These are phyloP conservation scores for Agelas oroides DNA, from an alignment of 37 sponge, comb jelly and placozoan genomes.

Conservation along the genomic window DNA sequence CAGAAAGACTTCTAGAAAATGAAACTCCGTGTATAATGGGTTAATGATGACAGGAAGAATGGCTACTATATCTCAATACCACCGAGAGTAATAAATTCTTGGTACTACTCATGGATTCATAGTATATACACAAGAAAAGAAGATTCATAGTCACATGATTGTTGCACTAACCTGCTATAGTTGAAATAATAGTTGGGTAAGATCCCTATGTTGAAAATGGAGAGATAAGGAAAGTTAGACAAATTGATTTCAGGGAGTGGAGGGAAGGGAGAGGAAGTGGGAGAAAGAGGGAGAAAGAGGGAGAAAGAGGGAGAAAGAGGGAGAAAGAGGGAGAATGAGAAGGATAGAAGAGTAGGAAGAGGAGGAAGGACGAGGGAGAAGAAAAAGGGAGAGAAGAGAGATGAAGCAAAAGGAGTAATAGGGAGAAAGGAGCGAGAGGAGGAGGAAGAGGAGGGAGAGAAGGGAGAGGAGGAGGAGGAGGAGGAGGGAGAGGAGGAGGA, in stretches of 20 bases:
- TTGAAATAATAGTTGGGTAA: too few species aligned
- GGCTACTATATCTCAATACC: too few species aligned
- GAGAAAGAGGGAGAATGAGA: conserved; percentile 60
- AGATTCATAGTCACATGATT: too few species aligned
- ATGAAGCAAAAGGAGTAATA: too few species aligned
- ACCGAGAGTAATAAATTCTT: too few species aligned
- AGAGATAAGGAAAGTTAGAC: not conserved
- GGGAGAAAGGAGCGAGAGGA: not conserved
- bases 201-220: not conserved
- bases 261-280: not conserved
- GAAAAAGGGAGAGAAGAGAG: conserved; percentile 11
- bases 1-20: too few species aligned
- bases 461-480: conserved; percentile 2
- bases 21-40: too few species aligned
- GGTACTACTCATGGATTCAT: too few species aligned
- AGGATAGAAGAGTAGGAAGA: conserved; percentile 17
- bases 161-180: too few species aligned
- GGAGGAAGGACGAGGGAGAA: not conserved
- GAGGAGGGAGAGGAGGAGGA: conserved; percentile 3
- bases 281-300: not conserved
- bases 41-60: too few species aligned
- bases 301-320: conserved; percentile 19
- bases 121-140: too few species aligned
- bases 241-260: not conserved
- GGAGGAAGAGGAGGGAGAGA: too few species aligned